Conservation (phyloP, 2,888 invertebrate genomes). For the Dasypolia templi region DNA sequence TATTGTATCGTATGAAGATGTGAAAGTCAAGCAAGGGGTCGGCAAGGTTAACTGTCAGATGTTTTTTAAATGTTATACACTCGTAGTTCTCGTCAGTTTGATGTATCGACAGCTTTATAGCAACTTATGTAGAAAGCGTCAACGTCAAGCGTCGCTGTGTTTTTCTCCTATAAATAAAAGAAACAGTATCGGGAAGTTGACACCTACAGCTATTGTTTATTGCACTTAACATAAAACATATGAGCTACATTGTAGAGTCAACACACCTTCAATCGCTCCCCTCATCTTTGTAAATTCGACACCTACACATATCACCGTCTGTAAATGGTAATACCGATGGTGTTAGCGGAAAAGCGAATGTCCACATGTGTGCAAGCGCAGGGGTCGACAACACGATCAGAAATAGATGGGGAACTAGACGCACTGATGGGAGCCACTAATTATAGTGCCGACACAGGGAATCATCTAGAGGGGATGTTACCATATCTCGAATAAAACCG, state of each 20-base stretch:
- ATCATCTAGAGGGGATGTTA: slow-evolving; percentile 62
- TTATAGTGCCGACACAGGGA: slow-evolving; percentile 76
- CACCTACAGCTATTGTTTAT: neutral
- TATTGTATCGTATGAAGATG: slow-evolving; percentile 73
- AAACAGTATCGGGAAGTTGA: too few relatives aligned
- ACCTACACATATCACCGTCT: slow-evolving; percentile 59
- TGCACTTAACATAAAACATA: neutral
- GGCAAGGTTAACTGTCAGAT: slow-evolving; percentile 78
- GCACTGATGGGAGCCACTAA: slow-evolving; percentile 68
- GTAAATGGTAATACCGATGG: slow-evolving; percentile 69
- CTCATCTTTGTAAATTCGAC: slow-evolving; percentile 63
- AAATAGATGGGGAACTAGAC: slow-evolving; percentile 83
- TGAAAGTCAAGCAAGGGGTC: slow-evolving; percentile 80
- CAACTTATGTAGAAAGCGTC: slow-evolving; percentile 25
- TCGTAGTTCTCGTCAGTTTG: slow-evolving; percentile 72
- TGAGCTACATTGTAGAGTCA: neutral
- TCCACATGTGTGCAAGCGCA: slow-evolving; percentile 70
- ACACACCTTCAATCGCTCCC: slow-evolving; percentile 40
- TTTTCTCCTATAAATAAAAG: too few relatives aligned
- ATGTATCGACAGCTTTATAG: slow-evolving; percentile 72
- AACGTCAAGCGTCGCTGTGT: neutral
- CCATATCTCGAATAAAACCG: slow-evolving; percentile 36
- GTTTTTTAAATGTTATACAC: slow-evolving; percentile 69
- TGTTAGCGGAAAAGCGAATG: slow-evolving; percentile 74
- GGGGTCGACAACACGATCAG: slow-evolving; percentile 83